These are phyloP conservation scores for Hippocampus guttulatus DNA, from an alignment of 2,113 vertebrate species.

Conservation along the genomic window DNA sequence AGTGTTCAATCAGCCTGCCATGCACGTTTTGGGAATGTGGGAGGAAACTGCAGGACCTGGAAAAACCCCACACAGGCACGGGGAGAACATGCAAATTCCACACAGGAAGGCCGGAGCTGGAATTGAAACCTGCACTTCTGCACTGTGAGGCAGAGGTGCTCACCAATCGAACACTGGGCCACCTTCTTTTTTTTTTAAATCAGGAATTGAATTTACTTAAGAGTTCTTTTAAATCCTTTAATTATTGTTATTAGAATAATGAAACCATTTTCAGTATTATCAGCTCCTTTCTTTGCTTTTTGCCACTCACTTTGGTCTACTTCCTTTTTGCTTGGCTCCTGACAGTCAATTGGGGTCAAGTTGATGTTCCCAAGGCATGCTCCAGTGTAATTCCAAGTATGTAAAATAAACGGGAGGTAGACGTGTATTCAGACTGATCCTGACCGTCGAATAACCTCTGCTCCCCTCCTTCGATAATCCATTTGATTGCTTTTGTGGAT, in stretches of 20 bases:
- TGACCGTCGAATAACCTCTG: background rate
- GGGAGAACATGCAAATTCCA: too few relatives aligned
- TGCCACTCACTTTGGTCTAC: too few relatives aligned
- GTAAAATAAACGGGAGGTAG: background rate
- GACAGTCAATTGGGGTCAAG: background rate
- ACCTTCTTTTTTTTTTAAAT: too few relatives aligned
- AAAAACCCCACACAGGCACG: too few relatives aligned
- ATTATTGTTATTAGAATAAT: background rate
- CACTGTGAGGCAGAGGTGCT: too few relatives aligned
- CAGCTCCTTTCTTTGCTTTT: background rate
- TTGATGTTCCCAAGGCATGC: background rate
- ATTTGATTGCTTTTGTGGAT: background rate
- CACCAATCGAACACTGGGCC: too few relatives aligned
- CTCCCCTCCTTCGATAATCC: background rate
- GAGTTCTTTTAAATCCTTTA: background rate
- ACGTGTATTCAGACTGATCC: background rate
- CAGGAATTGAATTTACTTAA: too few relatives aligned
- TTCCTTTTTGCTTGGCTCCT: background rate
- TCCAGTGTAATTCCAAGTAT: background rate
- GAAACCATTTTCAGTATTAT: background rate
- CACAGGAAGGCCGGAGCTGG: too few relatives aligned
- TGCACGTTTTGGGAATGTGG: too few relatives aligned
- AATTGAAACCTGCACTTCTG: too few relatives aligned
- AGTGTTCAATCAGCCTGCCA: too few relatives aligned
- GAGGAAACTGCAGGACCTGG: too few relatives aligned